These are phyloP conservation scores for Phasianus colchicus DNA, from an alignment of 2,113 vertebrate genomes.

Conservation along the genomic window DNA sequence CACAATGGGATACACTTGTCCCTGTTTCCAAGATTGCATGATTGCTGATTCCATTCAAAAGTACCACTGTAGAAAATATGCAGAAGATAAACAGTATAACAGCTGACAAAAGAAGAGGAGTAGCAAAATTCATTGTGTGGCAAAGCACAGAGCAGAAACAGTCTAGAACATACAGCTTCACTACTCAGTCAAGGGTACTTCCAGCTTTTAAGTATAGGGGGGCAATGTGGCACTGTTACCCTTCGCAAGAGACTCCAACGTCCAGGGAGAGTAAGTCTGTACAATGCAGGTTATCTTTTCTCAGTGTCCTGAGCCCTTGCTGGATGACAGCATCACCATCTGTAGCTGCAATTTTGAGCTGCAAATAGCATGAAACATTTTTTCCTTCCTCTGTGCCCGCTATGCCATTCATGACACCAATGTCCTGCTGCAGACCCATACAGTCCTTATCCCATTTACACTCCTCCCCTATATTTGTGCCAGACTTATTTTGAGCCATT, in stretches of 20 bases:
- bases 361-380: constrained; percentile 82
- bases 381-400: constrained; percentile 74
- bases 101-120: background rate
- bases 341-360: constrained; percentile 77
- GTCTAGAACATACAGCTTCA: background rate
- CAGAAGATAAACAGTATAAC: background rate
- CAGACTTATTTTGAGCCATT: constrained; percentile 78
- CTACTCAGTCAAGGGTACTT: background rate
- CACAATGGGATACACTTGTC: fast-evolving
- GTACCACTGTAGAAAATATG: background rate
- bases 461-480: constrained; percentile 48
- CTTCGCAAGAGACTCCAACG: background rate
- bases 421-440: constrained; percentile 69
- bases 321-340: constrained; percentile 40
- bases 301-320: background rate
- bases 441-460: constrained; percentile 36
- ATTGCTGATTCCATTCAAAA: background rate
- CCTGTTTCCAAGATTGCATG: fast-evolving
- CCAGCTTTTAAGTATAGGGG: fast-evolving
- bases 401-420: constrained; percentile 79
- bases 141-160: background rate
- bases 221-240: background rate
- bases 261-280: background rate
- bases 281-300: constrained; percentile 7
- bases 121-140: background rate